These are phyloP conservation scores for Agonum fuliginosum DNA, from an alignment of 2,888 invertebrate species.

Conservation along the genomic window DNA sequence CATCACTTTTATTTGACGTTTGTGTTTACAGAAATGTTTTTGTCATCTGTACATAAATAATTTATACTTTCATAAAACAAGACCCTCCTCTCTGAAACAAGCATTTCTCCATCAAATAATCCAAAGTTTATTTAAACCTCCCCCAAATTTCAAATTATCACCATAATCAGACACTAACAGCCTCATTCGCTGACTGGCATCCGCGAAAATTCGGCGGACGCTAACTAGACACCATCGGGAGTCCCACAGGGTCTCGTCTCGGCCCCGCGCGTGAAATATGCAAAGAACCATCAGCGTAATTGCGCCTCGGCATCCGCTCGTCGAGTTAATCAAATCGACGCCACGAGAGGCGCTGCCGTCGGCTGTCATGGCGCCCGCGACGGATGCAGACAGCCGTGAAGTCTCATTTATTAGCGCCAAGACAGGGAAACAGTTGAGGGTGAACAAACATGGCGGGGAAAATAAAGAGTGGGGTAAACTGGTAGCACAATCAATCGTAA, in stretches of 20 bases:
- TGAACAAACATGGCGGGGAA: too few species aligned
- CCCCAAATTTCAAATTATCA: constrained; percentile 21
- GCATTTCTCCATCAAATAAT: too few species aligned
- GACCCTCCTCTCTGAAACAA: too few species aligned
- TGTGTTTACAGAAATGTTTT: too few species aligned
- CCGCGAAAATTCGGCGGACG: constrained; percentile 32
- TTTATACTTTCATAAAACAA: too few species aligned
- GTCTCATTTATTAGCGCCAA: constrained; percentile 53
- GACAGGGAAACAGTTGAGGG: background rate
- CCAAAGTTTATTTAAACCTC: background rate
- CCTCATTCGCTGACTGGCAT: constrained; percentile 20
- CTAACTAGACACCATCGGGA: constrained; percentile 48
- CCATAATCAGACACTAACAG: constrained; percentile 36
- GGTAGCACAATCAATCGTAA: too few species aligned
- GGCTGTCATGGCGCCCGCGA: constrained; percentile 63
- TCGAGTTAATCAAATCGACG: constrained; percentile 57
- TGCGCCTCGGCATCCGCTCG: constrained; percentile 40
- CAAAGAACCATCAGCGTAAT: constrained; percentile 58
- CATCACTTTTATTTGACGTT: too few species aligned
- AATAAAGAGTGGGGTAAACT: too few species aligned
- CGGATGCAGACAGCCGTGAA: constrained; percentile 56
- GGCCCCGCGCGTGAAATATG: constrained; percentile 47
- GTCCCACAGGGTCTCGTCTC: constrained; percentile 13
- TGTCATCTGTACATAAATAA: too few species aligned
- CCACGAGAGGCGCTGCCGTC: constrained; percentile 60